phyloP scores from a whole-genome alignment of 2,113 vertebrate genomes.

The Thoracochromis brauschi region DNA sequence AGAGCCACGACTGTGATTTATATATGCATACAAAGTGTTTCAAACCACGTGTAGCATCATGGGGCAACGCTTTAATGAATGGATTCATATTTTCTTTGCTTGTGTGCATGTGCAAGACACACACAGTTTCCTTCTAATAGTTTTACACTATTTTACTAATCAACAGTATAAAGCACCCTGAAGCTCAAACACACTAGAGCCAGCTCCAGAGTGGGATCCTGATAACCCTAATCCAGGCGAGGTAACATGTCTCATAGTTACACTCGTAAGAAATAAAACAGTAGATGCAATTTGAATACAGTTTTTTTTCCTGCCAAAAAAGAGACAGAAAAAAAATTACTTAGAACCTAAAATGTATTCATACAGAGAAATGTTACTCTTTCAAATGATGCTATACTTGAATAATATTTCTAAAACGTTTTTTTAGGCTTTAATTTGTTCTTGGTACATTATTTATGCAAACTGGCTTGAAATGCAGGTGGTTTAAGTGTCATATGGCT shows the following conservation, averaged over 20 bases:
- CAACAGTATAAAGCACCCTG: not conserved
- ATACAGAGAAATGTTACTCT: not conserved
- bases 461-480: not conserved
- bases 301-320: not conserved
- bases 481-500: not conserved
- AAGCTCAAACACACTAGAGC: not conserved
- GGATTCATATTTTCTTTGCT: not conserved
- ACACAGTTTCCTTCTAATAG: not conserved
- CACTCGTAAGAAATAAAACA: not conserved
- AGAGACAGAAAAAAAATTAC: not conserved
- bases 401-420: not conserved
- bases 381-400: not conserved
- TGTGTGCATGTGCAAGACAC: not conserved
- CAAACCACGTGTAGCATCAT: not conserved
- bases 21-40: not conserved
- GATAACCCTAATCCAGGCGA: not conserved
- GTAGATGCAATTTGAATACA: not conserved
- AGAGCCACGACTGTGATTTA: not conserved
- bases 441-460: not conserved
- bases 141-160: not conserved
- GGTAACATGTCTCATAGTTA: not conserved
- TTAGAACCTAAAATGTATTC: not conserved
- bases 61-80: not conserved
- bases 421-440: not conserved
- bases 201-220: not conserved